These are phyloP conservation scores for Metacarcinus magister DNA, from an alignment of 2,888 invertebrate species.

Conservation along the genomic window DNA sequence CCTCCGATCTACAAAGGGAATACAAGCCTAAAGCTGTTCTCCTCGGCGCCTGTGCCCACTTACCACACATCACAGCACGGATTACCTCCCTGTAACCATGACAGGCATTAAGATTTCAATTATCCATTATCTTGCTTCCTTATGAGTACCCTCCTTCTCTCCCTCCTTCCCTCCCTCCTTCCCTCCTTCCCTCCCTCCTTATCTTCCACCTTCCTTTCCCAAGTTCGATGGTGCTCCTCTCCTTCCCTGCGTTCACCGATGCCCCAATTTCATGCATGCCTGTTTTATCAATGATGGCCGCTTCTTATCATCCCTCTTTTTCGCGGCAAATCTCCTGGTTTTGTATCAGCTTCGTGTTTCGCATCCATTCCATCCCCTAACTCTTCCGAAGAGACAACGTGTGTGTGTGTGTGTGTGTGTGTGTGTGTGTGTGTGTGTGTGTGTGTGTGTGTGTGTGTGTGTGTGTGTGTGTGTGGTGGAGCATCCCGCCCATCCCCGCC, in stretches of 20 bases:
- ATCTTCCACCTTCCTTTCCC: not conserved
- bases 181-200: not conserved
- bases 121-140: slow-evolving; percentile 3
- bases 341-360: slow-evolving; percentile 21
- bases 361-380: not conserved
- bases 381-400: not conserved
- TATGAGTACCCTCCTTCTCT: not conserved
- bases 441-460: slow-evolving; percentile 21
- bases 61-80: not conserved
- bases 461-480: not conserved
- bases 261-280: not conserved
- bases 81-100: not conserved
- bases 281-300: not conserved
- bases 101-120: not conserved
- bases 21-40: not conserved
- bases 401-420: not conserved
- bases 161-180: not conserved
- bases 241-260: not conserved
- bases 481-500: not conserved
- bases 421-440: slow-evolving; percentile 18
- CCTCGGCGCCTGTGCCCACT: not conserved
- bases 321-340: not conserved
- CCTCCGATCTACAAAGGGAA: not conserved
- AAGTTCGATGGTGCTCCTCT: not conserved
- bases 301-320: slow-evolving; percentile 6